Evolutionary conservation across 2,888 invertebrate species (phyloP).

Genomic region (Aethes cnicana): DNA sequence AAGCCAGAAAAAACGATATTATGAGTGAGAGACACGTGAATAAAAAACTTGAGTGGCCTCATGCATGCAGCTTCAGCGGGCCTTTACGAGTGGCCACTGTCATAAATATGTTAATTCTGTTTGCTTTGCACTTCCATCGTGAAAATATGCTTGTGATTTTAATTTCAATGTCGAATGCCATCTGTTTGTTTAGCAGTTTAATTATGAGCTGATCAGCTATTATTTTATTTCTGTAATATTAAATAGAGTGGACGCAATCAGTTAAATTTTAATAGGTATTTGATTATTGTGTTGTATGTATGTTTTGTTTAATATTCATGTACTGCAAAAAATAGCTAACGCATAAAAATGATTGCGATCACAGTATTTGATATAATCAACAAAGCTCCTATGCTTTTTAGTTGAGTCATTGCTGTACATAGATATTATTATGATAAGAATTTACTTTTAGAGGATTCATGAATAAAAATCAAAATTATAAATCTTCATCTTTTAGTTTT

Average conservation of each 20-base stretch:
- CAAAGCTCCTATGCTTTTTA: neutral
- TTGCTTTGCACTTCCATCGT: slow-evolving; percentile 49
- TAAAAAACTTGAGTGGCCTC: neutral
- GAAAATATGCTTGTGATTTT: slow-evolving; percentile 43
- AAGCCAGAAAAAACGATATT: too few relatives aligned
- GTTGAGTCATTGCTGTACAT: neutral
- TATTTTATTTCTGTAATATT: too few relatives aligned
- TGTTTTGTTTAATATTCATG: too few relatives aligned
- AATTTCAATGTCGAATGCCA: slow-evolving; percentile 6
- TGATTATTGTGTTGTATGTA: too few relatives aligned
- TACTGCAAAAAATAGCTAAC: too few relatives aligned
- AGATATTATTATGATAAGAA: neutral
- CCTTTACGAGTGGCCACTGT: slow-evolving; percentile 34
- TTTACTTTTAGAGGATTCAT: neutral
- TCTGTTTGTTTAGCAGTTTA: neutral
- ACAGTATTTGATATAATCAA: too few relatives aligned
- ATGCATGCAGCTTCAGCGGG: slow-evolving; percentile 7
- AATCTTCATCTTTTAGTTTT: slow-evolving; percentile 76
- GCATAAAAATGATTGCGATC: too few relatives aligned
- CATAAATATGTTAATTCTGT: slow-evolving; percentile 54
- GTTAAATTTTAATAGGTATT: too few relatives aligned
- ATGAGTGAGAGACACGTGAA: too few relatives aligned
- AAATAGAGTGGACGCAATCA: too few relatives aligned
- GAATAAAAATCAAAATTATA: slow-evolving; percentile 66
- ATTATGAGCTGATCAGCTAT: too few relatives aligned